Base-by-base conservation (phyloP, 2,113 vertebrate genomes). In the Ailurus styani region DNA sequence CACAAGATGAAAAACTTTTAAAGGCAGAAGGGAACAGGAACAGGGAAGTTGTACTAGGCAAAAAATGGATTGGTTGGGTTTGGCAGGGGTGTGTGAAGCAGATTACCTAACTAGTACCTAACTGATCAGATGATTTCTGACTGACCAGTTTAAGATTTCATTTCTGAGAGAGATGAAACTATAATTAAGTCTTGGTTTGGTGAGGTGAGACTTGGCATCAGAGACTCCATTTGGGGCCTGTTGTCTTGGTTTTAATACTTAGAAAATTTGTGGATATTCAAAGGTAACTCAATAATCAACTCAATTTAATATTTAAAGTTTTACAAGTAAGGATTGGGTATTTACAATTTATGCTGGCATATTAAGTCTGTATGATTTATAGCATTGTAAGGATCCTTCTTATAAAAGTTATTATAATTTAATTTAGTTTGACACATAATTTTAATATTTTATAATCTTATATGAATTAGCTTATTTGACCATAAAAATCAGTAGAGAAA, bases 361-460 rank as follows among this genome's bases (percentile, higher is more conserved):
- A 45, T 64, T 73, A 87, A 79, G 66, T 62, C 29, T 78, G 13
- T 45, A 37, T 82, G 55, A 82, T 88, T 96, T 82, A 88, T 31
- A 88, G 25, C 40, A 79, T 11, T 60, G 5, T 34, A 85, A 85
- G 52, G 79, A 91, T 81, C 6, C 13, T 1, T 77, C 34, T 93
- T 37, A 55, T 47, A 40, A 89, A 77, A 75, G 40, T 75, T 84
- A 66, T 87, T 77, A 68, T 75, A 84, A 83, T 75, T 92, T 64
- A 95, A 92, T 62, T 78, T 92, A 55, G 25, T 75, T 83, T 64
- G 77, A 34, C 31, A 54, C 29, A 66, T 47, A 90, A 89, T 93
- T 93, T 96, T 29, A 93, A 70, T 84, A 84, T 84, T 84, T 93
- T 85, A 96, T 89, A 77, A 89, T 77, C 45, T 75, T 66, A 47